Percentiles rank a stretch among this genome's conserved stretches.
phyloP scores from a whole-genome alignment of 2,797 vertebrate genomes.

The Megaceryle alcyon region DNA sequence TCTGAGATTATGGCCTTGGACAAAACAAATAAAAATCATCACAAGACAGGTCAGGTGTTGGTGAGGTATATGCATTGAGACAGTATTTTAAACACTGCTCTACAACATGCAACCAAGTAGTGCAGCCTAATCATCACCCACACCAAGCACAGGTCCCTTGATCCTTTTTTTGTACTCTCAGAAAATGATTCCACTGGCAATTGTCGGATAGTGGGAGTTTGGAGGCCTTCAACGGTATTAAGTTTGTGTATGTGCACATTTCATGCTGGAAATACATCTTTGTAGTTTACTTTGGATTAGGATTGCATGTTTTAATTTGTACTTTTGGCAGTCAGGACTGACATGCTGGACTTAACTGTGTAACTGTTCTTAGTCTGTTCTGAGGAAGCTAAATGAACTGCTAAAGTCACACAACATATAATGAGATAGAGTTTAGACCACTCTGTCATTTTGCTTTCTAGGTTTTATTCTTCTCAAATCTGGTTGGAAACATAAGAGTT shows the following conservation, averaged over 20 bases:
- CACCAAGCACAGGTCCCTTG: not conserved
- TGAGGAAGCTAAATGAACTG: conserved; percentile 32
- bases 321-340: conserved; percentile 3
- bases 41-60: not conserved
- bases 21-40: not conserved
- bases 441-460: not conserved
- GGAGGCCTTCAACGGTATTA: not conserved
- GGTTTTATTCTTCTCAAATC: not conserved
- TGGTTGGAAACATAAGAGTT: not conserved
- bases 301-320: conserved; percentile 23
- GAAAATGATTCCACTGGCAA: not conserved
- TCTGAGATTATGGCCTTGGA: not conserved
- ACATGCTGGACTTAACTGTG: not conserved
- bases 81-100: not conserved
- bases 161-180: not conserved
- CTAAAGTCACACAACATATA: not conserved
- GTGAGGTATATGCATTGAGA: not conserved
- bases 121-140: not conserved
- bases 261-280: not conserved
- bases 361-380: not conserved
- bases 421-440: not conserved
- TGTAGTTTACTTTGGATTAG: conserved; percentile 32
- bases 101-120: not conserved
- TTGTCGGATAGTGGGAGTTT: not conserved
- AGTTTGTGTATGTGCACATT: not conserved